These are phyloP conservation scores for Xanthostigma xanthostigma DNA, from an alignment of 2,888 invertebrate species.

Conservation along the genomic window DNA sequence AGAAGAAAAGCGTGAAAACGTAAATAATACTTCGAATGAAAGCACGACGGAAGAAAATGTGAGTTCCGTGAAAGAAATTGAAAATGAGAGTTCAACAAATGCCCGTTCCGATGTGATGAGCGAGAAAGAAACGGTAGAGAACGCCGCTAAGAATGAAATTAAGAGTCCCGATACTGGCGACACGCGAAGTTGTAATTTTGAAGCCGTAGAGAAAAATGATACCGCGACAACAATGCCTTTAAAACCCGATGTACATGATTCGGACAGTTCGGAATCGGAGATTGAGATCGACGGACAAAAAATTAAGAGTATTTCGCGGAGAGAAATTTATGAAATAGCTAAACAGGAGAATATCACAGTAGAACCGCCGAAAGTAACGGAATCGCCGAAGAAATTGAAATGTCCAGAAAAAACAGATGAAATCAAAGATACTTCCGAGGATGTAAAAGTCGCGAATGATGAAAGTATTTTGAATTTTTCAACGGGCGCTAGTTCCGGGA, in stretches of 20 bases:
- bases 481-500: neutral
- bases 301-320: slow-evolving; percentile 28
- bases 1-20: slow-evolving; percentile 17
- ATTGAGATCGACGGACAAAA: slow-evolving; percentile 31
- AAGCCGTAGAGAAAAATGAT: slow-evolving; percentile 7
- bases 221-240: slow-evolving; percentile 8
- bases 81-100: slow-evolving; percentile 5
- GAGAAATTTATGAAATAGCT: slow-evolving; percentile 23
- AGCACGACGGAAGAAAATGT: slow-evolving; percentile 10
- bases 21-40: slow-evolving; percentile 23
- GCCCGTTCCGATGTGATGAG: neutral
- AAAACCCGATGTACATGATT: slow-evolving; percentile 12
- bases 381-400: slow-evolving; percentile 6
- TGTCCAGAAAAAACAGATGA: neutral
- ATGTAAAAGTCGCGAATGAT: slow-evolving; percentile 19
- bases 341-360: slow-evolving; percentile 5
- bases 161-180: neutral
- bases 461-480: slow-evolving; percentile 8
- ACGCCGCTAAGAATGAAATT: neutral
- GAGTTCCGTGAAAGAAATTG: slow-evolving; percentile 9
- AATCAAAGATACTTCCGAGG: neutral
- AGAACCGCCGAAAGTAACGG: slow-evolving; percentile 3
- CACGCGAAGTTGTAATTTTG: neutral
- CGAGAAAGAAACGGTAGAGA: neutral
- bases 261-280: slow-evolving; percentile 29